Conservation (phyloP, 1,140 invertebrate species). For the Platyura marginata region DNA sequence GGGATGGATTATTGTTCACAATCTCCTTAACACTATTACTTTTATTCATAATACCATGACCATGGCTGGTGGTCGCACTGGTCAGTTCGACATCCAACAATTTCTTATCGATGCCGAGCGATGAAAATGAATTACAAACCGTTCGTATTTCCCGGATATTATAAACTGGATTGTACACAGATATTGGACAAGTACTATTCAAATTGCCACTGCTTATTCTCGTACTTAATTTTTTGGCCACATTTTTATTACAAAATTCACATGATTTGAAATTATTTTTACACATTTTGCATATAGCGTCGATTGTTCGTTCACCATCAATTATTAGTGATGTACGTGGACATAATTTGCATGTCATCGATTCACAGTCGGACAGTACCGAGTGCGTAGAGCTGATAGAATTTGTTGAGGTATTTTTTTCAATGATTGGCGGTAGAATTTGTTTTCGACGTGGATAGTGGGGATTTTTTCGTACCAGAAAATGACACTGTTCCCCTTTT, state of each 20-base stretch:
- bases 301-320: background rate
- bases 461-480: constrained; percentile 55
- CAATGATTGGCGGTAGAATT: constrained; percentile 13
- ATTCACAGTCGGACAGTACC: background rate
- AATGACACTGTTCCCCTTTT: constrained; percentile 42
- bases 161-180: constrained; percentile 19
- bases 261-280: constrained; percentile 9
- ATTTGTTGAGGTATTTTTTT: constrained; percentile 3
- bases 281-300: constrained; percentile 6
- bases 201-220: background rate
- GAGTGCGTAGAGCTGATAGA: background rate
- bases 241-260: constrained; percentile 12
- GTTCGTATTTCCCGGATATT: constrained; percentile 24
- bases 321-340: background rate
- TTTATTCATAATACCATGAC: background rate
- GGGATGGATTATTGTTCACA: constrained; percentile 22
- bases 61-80: background rate
- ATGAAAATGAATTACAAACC: constrained; percentile 18
- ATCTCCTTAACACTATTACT: constrained; percentile 9
- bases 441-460: constrained; percentile 34
- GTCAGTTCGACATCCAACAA: constrained; percentile 15
- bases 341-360: background rate
- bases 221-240: constrained; percentile 4
- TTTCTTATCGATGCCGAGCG: constrained; percentile 22
- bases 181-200: background rate